Conservation (phyloP, 1,140 invertebrate genomes). For the Trissolcus basalis region DNA sequence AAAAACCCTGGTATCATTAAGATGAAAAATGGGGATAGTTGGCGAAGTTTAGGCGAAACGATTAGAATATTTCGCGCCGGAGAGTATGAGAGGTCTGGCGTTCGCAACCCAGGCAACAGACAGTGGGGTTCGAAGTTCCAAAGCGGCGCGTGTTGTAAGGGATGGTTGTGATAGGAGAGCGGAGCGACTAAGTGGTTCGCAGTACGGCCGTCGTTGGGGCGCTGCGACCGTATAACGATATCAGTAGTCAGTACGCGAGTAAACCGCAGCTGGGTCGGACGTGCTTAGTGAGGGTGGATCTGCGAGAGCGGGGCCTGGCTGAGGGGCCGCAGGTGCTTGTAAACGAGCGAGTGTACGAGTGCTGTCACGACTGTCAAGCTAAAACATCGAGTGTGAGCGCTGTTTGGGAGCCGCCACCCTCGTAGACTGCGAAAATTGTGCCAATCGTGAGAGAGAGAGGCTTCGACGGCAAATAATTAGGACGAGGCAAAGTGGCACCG, state of each 20-base stretch:
- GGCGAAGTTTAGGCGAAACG: not conserved
- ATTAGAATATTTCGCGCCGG: not conserved
- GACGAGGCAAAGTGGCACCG: constrained; percentile 3
- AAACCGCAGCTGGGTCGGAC: constrained; percentile 23
- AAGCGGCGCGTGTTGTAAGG: constrained; percentile 21
- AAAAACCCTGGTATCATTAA: not conserved
- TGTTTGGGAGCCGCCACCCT: no score
- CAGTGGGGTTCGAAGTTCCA: constrained; percentile 5
- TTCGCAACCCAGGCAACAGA: constrained; percentile 14
- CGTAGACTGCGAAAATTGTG: no score
- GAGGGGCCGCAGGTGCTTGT: not conserved
- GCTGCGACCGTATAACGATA: constrained; percentile 41
- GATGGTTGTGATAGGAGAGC: constrained; percentile 18
- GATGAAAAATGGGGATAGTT: not conserved
- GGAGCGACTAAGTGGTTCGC: constrained; percentile 20
- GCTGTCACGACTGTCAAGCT: no score
- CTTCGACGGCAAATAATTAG: not conserved
- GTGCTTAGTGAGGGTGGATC: not conserved
- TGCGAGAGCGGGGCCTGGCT: not conserved
- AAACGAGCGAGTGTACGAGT: no score
- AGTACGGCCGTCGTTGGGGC: constrained; percentile 31
- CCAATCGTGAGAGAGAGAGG: not conserved
- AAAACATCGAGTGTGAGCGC: no score
- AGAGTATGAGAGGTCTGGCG: not conserved
- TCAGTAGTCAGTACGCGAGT: constrained; percentile 46